These are phyloP conservation scores for Scaptomyza pallida DNA, from an alignment of 1,140 invertebrate species.

Conservation along the genomic window DNA sequence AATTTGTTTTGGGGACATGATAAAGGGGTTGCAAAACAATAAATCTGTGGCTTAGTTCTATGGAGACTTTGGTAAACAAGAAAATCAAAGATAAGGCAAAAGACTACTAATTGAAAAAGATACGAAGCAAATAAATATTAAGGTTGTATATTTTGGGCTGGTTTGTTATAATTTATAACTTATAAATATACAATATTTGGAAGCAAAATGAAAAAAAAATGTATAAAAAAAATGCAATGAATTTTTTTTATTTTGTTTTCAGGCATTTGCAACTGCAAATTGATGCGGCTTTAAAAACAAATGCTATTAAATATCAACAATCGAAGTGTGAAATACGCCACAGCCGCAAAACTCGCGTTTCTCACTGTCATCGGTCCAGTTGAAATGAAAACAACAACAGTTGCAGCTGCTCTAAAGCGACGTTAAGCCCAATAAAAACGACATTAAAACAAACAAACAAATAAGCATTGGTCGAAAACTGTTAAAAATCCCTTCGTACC, in stretches of 20 bases:
- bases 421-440: constrained; percentile 48
- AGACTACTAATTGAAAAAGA: not conserved
- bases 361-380: constrained; percentile 32
- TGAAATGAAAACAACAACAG: not conserved
- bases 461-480: constrained; percentile 34
- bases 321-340: constrained; percentile 58
- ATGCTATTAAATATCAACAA: constrained; percentile 40
- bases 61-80: constrained; percentile 13
- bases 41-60: constrained; percentile 40
- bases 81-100: not conserved
- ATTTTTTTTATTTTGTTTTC: constrained; percentile 26
- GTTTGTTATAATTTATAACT: not conserved
- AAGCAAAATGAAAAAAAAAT: no score
- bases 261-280: constrained; percentile 44
- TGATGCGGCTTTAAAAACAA: constrained; percentile 49
- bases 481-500: constrained; percentile 34
- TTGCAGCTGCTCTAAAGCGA: constrained; percentile 31
- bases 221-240: constrained; percentile 29
- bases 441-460: constrained; percentile 47
- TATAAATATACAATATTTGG: no score
- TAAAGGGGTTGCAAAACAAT: constrained; percentile 10
- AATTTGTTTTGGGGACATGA: constrained; percentile 20
- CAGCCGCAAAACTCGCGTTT: constrained; percentile 42
- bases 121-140: not conserved
- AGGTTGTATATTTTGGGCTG: no score